phyloP scores from a whole-genome alignment of 1,140 invertebrate species.

The Pinna nobilis region DNA sequence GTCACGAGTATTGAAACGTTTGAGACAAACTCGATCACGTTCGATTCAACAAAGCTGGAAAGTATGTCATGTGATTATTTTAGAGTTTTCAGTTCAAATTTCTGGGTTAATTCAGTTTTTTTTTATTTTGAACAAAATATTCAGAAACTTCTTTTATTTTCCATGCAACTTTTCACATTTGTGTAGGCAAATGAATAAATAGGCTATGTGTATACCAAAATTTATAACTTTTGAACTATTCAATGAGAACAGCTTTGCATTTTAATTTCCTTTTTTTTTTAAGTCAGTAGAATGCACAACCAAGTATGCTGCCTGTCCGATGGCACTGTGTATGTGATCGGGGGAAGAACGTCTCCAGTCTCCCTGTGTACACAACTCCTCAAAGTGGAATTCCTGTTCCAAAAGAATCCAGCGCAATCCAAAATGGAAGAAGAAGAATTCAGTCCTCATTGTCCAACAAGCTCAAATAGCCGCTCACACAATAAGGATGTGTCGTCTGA shows the following conservation, averaged over 20 bases:
- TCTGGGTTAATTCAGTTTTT: too few species aligned
- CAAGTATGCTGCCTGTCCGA: constrained; percentile 51
- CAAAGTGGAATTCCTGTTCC: constrained; percentile 14
- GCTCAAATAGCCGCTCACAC: too few species aligned
- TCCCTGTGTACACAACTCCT: constrained; percentile 59
- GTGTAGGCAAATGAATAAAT: too few species aligned
- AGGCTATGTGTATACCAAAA: neutral
- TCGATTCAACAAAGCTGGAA: constrained; percentile 42
- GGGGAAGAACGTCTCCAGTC: constrained; percentile 65
- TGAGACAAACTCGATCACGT: constrained; percentile 42
- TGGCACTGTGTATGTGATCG: constrained; percentile 57
- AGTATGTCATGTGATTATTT: constrained; percentile 17
- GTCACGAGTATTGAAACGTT: constrained; percentile 51
- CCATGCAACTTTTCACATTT: too few species aligned
- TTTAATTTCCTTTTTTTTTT: constrained; percentile 13
- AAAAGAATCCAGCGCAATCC: too few species aligned
- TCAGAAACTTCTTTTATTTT: too few species aligned
- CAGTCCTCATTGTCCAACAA: too few species aligned
- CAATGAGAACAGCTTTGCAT: too few species aligned
- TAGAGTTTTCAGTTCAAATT: neutral
- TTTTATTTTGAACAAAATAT: too few species aligned
- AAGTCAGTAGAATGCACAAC: constrained; percentile 62
- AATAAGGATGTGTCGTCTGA: too few species aligned
- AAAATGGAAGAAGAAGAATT: too few species aligned
- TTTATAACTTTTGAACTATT: neutral